These are phyloP conservation scores for Eurytoma adleriae DNA, from an alignment of 2,888 invertebrate genomes.

Conservation along the genomic window DNA sequence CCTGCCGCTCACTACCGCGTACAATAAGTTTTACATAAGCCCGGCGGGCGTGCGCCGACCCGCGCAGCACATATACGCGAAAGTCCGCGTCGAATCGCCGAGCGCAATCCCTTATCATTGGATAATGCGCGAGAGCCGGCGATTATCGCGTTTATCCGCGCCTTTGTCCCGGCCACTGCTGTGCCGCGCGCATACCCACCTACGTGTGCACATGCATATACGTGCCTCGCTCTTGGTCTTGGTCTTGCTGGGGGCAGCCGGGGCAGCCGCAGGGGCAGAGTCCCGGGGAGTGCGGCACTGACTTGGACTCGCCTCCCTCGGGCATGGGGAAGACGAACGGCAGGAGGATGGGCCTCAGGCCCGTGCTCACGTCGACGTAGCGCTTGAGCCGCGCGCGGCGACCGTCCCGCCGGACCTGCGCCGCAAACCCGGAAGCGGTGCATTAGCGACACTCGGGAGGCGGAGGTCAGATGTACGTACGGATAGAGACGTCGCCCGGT, in stretches of 20 bases:
- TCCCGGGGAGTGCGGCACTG: neutral
- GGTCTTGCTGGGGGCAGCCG: neutral
- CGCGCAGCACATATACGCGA: neutral
- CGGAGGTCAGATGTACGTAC: neutral
- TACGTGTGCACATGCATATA: neutral
- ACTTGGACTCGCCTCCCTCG: conserved; percentile 12
- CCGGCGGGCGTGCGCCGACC: neutral
- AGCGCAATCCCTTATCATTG: neutral
- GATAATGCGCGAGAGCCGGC: neutral
- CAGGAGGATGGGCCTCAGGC: conserved; percentile 33
- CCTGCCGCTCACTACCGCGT: neutral
- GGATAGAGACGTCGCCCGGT: neutral
- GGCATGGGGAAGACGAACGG: conserved; percentile 44
- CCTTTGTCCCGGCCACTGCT: conserved; percentile 19
- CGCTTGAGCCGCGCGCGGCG: conserved; percentile 80
- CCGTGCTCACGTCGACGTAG: conserved; percentile 60
- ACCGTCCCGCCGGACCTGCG: conserved; percentile 69
- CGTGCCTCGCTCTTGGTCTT: neutral
- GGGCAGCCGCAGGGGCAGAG: conserved; percentile 33
- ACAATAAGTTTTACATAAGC: neutral
- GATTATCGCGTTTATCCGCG: conserved; percentile 2
- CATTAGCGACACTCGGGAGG: neutral
- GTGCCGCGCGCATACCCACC: neutral
- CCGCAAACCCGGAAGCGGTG: neutral
- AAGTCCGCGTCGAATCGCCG: conserved; percentile 2